Evolutionary conservation across 2,888 invertebrate genomes (phyloP), one percentile per base, ranked within the genome.

Genomic region (Empis stercorea): DNA sequence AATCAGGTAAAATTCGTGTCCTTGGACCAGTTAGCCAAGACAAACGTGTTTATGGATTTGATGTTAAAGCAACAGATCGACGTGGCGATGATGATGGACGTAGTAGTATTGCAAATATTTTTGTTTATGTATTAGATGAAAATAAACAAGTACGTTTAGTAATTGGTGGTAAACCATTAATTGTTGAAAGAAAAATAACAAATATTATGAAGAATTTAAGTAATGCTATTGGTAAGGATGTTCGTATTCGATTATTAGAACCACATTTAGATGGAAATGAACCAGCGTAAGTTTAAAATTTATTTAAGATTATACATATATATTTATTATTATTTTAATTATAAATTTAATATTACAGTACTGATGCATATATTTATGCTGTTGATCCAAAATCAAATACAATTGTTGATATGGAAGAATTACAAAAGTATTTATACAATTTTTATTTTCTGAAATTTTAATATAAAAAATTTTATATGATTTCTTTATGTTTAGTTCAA

Each of bases 61-160:
- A 89, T 66, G 87, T 89, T 10, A 87, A 87, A 67, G 91, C 88
- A 10, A 87, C 87, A 0, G 89, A 91, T 62, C 76, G 81, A 48
- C 72, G 75, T 20, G 89, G 89, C 2, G 83, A 83, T 39, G 84
- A 87, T 58, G 84, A 85, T 59, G 89, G 89, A 2, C 79, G 79
- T 50, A 87, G 87, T 10, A 81, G 86, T 43, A 87, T 88, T 53
- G 84, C 84, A 44, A 88, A 87, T 63, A 86, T 89, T 49, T 86
- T 88, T 64, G 88, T 89, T 1, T 88, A 88, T 62, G 80, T 89
- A 3, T 69, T 89, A 44, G 86, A 88, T 53, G 87, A 88, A 58
- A 78, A 80, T 51, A 84, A 83, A 56, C 85, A 88, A 64, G 75
- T 89, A 20, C 80, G 88, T 0, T 72, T 89, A 63, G 84, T 86